phyloP scores from a whole-genome alignment of 2,888 invertebrate genomes.

The Didymodactylos carnosus region DNA sequence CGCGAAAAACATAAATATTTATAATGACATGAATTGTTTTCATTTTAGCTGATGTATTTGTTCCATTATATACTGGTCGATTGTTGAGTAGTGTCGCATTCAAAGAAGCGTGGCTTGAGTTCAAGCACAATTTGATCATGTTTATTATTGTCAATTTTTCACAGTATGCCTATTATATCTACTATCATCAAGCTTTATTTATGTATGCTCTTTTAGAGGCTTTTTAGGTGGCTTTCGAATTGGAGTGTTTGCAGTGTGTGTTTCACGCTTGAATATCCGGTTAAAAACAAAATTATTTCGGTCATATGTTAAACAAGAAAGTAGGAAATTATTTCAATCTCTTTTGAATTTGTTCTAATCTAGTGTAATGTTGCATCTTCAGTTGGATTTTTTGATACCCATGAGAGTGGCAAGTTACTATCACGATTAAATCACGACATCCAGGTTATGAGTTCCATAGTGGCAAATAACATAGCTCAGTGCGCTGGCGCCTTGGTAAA shows the following conservation, averaged over 20 bases:
- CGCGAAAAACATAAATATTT: background rate
- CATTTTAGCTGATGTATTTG: slow-evolving; percentile 30
- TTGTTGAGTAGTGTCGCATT: slow-evolving; percentile 34
- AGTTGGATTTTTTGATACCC: slow-evolving; percentile 32
- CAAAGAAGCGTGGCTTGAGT: slow-evolving; percentile 25
- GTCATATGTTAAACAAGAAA: slow-evolving; percentile 29
- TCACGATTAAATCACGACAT: slow-evolving; percentile 35
- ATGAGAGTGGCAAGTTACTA: slow-evolving; percentile 33
- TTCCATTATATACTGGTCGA: slow-evolving; percentile 33
- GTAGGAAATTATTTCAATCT: slow-evolving; percentile 29
- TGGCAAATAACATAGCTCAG: slow-evolving; percentile 24
- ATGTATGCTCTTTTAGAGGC: slow-evolving; percentile 19
- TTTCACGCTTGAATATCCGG: slow-evolving; percentile 26
- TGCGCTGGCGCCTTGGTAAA: slow-evolving; percentile 32
- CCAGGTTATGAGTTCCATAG: slow-evolving; percentile 33
- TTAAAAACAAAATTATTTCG: slow-evolving; percentile 27
- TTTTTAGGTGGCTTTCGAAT: slow-evolving; percentile 28
- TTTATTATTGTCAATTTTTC: slow-evolving; percentile 2
- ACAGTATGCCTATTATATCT: slow-evolving; percentile 18
- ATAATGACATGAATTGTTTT: background rate
- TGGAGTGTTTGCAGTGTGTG: slow-evolving; percentile 28
- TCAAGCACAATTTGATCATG: slow-evolving; percentile 17
- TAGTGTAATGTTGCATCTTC: too few relatives aligned
- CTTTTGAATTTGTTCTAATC: too few relatives aligned
- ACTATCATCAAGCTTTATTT: background rate